Conservation (phyloP, 2,888 invertebrate species). For the Drosophila meridionalis region DNA sequence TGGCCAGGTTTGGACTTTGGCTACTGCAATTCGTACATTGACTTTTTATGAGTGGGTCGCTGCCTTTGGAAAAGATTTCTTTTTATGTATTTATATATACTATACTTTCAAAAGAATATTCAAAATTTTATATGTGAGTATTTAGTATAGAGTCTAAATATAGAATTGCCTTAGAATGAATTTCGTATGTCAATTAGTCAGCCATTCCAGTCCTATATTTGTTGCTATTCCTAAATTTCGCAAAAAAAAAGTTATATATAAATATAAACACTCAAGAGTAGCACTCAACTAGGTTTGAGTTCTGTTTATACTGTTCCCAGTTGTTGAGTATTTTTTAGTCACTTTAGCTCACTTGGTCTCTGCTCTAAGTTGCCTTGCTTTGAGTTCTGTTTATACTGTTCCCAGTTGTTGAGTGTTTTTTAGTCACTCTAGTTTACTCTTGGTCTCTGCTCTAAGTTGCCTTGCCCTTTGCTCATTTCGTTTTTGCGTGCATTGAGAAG, state of each 20-base stretch:
- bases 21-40: constrained; percentile 45
- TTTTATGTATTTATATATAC: background rate
- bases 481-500: constrained; percentile 2
- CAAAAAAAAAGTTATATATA: constrained; percentile 9
- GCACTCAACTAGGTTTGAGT: constrained; percentile 2
- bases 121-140: background rate
- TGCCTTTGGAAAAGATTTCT: background rate
- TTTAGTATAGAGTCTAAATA: constrained; percentile 4
- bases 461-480: background rate
- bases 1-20: constrained; percentile 13
- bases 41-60: background rate
- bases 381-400: constrained; percentile 18
- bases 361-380: background rate
- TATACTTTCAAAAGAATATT: background rate
- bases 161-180: constrained; percentile 3
- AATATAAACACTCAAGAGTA: constrained; percentile 30
- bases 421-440: background rate
- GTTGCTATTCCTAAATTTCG: constrained; percentile 15
- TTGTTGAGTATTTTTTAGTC: constrained; percentile 3
- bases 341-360: background rate
- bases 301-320: constrained; percentile 23
- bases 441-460: background rate
- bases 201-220: constrained; percentile 38
- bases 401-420: constrained; percentile 17
- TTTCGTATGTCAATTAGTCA: constrained; percentile 51